Evolutionary conservation across 2,113 vertebrate species (phyloP).

Genomic region (Psilopogon haemacephalus): DNA sequence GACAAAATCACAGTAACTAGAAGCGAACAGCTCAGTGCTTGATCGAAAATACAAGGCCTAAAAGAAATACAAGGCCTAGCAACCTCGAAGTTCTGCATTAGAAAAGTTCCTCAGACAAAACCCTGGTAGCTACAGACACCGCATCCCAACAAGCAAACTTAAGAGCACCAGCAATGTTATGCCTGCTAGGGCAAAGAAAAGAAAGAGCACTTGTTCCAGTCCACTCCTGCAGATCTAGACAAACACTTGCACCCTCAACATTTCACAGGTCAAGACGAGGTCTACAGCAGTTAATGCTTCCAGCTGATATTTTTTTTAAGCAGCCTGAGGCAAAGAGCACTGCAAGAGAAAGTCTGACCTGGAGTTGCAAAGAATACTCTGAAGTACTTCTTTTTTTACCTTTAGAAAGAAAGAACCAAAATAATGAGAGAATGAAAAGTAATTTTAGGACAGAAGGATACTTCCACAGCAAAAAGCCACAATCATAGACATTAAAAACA

Average conservation of each 20-base stretch:
- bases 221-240: rapidly evolving
- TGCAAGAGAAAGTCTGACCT: neutral
- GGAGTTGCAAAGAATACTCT: neutral
- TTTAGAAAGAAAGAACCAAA: neutral
- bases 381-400: neutral
- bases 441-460: neutral
- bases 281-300: neutral
- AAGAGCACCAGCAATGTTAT: neutral
- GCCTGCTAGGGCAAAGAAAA: neutral
- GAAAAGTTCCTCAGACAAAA: neutral
- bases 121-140: neutral
- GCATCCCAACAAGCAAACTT: neutral
- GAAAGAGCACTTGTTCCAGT: neutral
- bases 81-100: neutral
- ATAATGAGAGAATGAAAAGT: neutral
- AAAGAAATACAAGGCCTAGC: neutral
- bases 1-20: neutral
- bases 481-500: neutral
- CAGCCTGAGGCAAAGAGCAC: neutral
- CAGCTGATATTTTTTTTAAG: neutral
- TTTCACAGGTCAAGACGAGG: neutral
- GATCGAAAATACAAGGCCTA: too few species aligned
- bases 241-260: neutral
- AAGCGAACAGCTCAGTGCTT: neutral
- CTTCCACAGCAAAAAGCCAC: neutral